A percentile compares a stretch with the other conserved stretches of the same genome.
Conservation (phyloP, 2,113 vertebrate genomes). For the Pachypanchax playfairii region DNA sequence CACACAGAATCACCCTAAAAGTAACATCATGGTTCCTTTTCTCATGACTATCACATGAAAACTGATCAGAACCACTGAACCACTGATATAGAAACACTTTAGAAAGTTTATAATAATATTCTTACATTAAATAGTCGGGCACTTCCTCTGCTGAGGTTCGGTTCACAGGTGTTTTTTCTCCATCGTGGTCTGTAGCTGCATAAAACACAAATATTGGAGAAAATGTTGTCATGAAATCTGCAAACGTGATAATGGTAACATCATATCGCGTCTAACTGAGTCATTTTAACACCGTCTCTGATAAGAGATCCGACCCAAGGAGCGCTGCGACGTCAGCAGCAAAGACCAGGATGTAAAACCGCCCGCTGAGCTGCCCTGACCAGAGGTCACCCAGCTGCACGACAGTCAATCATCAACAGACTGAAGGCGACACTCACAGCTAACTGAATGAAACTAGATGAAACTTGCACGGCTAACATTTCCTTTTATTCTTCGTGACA, state of each 20-base stretch:
- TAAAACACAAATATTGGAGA: conserved; percentile 42
- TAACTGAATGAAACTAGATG: too few species aligned
- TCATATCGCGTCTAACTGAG: conserved; percentile 47
- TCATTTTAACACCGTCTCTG: conserved; percentile 56
- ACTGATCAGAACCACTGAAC: conserved; percentile 14
- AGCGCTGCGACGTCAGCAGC: conserved; percentile 47
- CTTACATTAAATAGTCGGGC: conserved; percentile 86
- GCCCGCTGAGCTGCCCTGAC: conserved; percentile 64
- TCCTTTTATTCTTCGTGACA: neutral
- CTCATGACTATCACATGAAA: conserved; percentile 12
- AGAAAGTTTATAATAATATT: conserved; percentile 35
- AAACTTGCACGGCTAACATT: neutral
- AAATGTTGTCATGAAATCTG: conserved; percentile 47
- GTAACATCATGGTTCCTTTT: neutral
- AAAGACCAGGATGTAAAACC: conserved; percentile 46
- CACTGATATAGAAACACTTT: neutral
- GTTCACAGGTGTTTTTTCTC: conserved; percentile 64
- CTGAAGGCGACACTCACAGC: conserved; percentile 11
- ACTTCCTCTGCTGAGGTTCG: conserved; percentile 69
- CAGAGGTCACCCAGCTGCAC: conserved; percentile 77
- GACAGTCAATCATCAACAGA: conserved; percentile 77
- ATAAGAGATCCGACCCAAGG: conserved; percentile 59
- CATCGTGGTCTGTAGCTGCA: conserved; percentile 63
- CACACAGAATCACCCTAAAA: conserved; percentile 23
- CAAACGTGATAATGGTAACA: conserved; percentile 60